Percentiles rank a stretch among this genome's conserved stretches.
Evolutionary conservation across 2,888 invertebrate genomes (phyloP).

Genomic region (Zootermopsis nevadensis): DNA sequence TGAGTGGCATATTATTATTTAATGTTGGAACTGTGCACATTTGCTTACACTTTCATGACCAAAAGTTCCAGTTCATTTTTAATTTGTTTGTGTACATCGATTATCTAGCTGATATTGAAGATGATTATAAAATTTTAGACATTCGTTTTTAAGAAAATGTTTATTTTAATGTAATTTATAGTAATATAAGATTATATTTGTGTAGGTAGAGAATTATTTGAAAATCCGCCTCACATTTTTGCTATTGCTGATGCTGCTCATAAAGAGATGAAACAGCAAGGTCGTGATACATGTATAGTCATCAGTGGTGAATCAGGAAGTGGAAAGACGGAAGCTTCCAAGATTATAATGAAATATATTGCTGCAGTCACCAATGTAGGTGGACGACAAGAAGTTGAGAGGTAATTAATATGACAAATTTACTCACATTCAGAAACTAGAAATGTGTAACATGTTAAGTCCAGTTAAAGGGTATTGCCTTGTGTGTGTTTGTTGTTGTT

Average conservation of each 20-base stretch:
- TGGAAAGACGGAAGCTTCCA: slow-evolving; percentile 98
- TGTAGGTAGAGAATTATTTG: slow-evolving; percentile 91
- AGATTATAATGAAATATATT: slow-evolving; percentile 98
- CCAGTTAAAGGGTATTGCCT: no score
- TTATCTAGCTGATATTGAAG: no score
- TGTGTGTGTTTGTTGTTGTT: no score
- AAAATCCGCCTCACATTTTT: slow-evolving; percentile 96
- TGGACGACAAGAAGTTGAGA: slow-evolving; percentile 93
- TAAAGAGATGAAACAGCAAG: slow-evolving; percentile 86
- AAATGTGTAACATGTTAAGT: no score
- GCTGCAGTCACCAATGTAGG: slow-evolving; percentile 95
- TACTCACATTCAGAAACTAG: background rate
- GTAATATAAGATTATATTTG: background rate
- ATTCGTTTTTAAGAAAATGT: no score
- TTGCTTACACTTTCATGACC: no score
- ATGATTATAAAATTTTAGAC: no score
- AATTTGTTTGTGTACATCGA: no score
- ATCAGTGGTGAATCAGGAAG: slow-evolving; percentile 98
- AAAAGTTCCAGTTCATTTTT: no score
- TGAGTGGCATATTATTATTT: no score
- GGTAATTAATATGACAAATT: slow-evolving; percentile 8
- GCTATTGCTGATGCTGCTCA: slow-evolving; percentile 98
- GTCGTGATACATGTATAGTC: slow-evolving; percentile 95
- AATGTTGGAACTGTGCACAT: no score
- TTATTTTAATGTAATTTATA: no score